Base-by-base conservation (phyloP, 1,140 invertebrate species). In the Zaprionus gabonicus region DNA sequence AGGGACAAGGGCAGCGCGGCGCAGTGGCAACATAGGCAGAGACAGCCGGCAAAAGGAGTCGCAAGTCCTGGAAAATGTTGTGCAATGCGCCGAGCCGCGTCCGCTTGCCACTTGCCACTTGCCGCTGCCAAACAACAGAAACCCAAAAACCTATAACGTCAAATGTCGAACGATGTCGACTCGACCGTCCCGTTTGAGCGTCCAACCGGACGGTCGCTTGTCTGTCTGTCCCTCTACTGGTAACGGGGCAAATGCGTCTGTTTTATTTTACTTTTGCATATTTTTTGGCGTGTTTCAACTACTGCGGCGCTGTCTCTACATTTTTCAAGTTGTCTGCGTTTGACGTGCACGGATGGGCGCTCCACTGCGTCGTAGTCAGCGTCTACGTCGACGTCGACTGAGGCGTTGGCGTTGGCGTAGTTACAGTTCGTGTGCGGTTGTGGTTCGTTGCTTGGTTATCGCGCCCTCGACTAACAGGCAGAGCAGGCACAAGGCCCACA, bases 191-290 rank as follows among this genome's bases (percentile, higher is more conserved):
- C 55, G 56, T 63, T 72, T 68, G 77, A 51, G 20, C 46, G 46
- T 20, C 46, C 46, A 51, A 25, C 23, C 46, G 46, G 46, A 58
- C 69, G 58, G 46, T 27, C 41, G 49, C 55, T 27, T 17, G 41
- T n/a, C 44, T 7, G 25, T 66, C 60, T n/a, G 20, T 23, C 31
- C 20, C 25, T 34, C 10, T 4, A 20, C 67, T 76, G 69, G 75
- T 80, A 75, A 53, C 60, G 71, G 65, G 68, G 76, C 78, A 82
- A 87, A 83, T 88, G 83, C 84, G 81, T 88, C 85, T 90, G 86
- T 90, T 90, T 90, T 90, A 90, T 90, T 90, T 90, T 90, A 85
- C 85, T 91, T 88, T 90, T 91, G 85, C 85, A 90, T 90, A 90
- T 90, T 90, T 90, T 90, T 90, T 90, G 86, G 85, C 85, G 85